Evolutionary conservation across 2,797 vertebrate species (phyloP).

Genomic region (Falco concolor): DNA sequence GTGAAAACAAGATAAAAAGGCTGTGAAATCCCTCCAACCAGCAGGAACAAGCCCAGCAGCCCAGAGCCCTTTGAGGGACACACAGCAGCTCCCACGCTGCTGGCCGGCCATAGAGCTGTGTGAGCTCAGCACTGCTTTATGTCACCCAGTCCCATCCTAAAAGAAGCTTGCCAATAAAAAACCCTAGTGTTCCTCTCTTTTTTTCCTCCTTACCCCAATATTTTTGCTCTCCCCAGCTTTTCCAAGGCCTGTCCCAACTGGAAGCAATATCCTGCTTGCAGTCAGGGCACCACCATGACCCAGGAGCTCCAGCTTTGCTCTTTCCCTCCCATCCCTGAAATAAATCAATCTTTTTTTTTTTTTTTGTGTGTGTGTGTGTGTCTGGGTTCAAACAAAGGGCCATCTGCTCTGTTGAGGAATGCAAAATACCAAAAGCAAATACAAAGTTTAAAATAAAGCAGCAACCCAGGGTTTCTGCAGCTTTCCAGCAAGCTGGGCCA

Average conservation of each 20-base stretch:
- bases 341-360: neutral
- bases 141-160: neutral
- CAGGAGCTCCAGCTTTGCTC: neutral
- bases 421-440: neutral
- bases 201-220: neutral
- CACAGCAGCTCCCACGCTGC: neutral
- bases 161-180: neutral
- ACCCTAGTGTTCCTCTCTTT: accelerated
- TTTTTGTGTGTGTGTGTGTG: too few species aligned
- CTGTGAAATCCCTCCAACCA: neutral
- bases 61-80: neutral
- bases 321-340: neutral
- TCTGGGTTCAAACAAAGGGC: neutral
- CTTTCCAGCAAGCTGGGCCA: neutral
- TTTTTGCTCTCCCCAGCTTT: neutral
- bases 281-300: too few species aligned
- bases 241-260: neutral
- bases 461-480: neutral
- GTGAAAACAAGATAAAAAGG: neutral
- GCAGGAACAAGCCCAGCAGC: neutral
- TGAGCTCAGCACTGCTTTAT: neutral
- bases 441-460: neutral
- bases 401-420: neutral
- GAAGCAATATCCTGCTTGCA: accelerated
- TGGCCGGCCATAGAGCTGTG: accelerated